Percentiles rank a stretch among this genome's conserved stretches.
Evolutionary conservation across 2,797 vertebrate species (phyloP).

Genomic region (Sebastes glaucus): DNA sequence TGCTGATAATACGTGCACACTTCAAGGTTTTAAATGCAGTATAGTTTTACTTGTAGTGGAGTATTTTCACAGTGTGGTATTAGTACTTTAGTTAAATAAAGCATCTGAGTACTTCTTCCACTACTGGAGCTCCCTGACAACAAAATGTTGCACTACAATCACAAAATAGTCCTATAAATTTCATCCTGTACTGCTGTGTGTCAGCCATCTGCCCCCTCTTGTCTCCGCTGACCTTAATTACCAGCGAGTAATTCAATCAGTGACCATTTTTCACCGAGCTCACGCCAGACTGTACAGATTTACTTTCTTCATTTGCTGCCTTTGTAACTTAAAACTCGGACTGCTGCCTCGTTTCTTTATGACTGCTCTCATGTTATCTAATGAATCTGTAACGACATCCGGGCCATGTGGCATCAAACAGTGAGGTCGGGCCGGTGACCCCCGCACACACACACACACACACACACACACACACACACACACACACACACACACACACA

Average conservation of each 20-base stretch:
- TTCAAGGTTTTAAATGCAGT: too few species aligned
- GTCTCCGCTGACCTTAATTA: constrained; percentile 1
- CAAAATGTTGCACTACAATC: neutral
- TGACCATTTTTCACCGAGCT: neutral
- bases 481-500: neutral
- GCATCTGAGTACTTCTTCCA: neutral
- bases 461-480: neutral
- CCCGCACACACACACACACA: neutral
- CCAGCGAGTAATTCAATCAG: constrained; percentile 42
- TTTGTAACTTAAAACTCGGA: constrained; percentile 19
- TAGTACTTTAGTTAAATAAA: neutral
- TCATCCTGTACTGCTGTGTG: neutral
- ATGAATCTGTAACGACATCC: constrained; percentile 19
- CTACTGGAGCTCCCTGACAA: accelerated
- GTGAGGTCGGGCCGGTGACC: neutral
- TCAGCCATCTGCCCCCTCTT: constrained; percentile 31
- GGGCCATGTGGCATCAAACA: constrained; percentile 11
- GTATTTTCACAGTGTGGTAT: neutral
- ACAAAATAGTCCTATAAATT: neutral
- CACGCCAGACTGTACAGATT: neutral
- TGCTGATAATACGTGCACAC: too few species aligned
- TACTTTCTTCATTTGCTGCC: neutral
- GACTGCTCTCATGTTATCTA: neutral
- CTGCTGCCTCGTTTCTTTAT: neutral
- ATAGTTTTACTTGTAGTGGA: neutral